These are phyloP conservation scores for Poeciliopsis occidentalis DNA, from an alignment of 2,113 vertebrate genomes.

Conservation along the genomic window DNA sequence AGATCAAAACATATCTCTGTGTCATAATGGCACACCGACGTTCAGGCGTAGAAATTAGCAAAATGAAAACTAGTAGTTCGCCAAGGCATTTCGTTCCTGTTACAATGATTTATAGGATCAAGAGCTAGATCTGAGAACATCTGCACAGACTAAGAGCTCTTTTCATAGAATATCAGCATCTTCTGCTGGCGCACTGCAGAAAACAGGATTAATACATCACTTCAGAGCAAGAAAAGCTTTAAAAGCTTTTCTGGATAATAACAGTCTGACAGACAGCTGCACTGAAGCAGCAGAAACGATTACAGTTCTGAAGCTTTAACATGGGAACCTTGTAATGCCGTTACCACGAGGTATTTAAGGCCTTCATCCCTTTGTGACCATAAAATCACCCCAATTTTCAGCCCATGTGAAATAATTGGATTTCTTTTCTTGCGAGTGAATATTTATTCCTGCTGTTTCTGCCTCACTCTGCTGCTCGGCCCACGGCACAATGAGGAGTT, in stretches of 20 bases:
- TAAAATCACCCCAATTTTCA: slow-evolving; percentile 52
- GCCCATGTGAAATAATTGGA: slow-evolving; percentile 1
- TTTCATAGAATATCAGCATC: slow-evolving; percentile 1
- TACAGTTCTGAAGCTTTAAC: slow-evolving; percentile 6
- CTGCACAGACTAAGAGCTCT: not conserved
- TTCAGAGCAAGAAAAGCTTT: slow-evolving; percentile 25
- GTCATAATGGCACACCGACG: not conserved
- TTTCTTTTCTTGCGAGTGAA: slow-evolving; percentile 18
- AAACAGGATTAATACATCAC: slow-evolving; percentile 15
- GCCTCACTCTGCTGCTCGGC: slow-evolving; percentile 25
- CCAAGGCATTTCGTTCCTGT: not conserved
- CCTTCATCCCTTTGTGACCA: slow-evolving; percentile 35
- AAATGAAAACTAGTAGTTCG: not conserved
- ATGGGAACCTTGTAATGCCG: slow-evolving; percentile 5
- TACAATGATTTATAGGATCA: not conserved
- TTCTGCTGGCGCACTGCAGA: not conserved
- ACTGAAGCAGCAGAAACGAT: not conserved
- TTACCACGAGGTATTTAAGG: slow-evolving; percentile 14
- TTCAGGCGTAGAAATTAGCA: not conserved
- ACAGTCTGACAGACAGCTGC: slow-evolving; percentile 34
- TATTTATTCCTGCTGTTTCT: slow-evolving; percentile 30
- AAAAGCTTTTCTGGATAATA: not conserved
- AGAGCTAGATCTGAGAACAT: not conserved
- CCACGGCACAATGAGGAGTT: not conserved
- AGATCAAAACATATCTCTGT: too few species aligned